Base-by-base conservation (phyloP, 2,888 invertebrate genomes). In the Drosophila affinis region DNA sequence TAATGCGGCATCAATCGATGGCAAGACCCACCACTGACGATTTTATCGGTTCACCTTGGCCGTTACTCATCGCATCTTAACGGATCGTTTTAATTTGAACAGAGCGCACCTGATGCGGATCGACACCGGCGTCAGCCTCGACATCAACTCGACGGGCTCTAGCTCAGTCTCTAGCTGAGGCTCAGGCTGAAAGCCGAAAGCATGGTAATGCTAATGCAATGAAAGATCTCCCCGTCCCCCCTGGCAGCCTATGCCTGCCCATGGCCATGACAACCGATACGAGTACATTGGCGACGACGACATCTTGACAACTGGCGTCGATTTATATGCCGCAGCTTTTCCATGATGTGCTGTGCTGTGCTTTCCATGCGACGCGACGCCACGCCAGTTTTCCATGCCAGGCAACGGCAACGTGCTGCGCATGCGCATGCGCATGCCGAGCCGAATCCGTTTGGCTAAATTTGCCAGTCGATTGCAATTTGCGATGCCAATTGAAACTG, bases 271-370 rank as follows among this genome's bases (percentile, higher is more conserved):
- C 61, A 27, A 24, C 32, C 24, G 48, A 53, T 44, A 29, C 29
- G 29, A 29, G 29, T 29, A 29, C 44, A 12, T 29, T 46, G 32
- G 29, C 56, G 47, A 71, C 62, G 78, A 78, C 62, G 78, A 78
- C 76, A 70, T 46, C 71, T 81, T 81, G 81, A 80, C 83, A 81
- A 62, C 75, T 72, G 78, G 77, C 85, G 79, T 78, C 81, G 76
- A 78, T 79, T 85, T 85, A 79, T 79, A 72, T 63, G 67, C 72
- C 72, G 57, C 61, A 67, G 65, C 57, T 68, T 78, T 78, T 76
- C 70, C 77, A 61, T 49, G 60, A 46, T 53, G 53, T 18, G 18
- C 18, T 18, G 18, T 18, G 18, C 18, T 18, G 18, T 46, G 21
- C 32, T 53, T 61, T 61, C 46, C 61, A 51, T 34, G 34, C 34